phyloP scores from a whole-genome alignment of 2,888 invertebrate species.

The Chaetogeoica ovagalla region DNA sequence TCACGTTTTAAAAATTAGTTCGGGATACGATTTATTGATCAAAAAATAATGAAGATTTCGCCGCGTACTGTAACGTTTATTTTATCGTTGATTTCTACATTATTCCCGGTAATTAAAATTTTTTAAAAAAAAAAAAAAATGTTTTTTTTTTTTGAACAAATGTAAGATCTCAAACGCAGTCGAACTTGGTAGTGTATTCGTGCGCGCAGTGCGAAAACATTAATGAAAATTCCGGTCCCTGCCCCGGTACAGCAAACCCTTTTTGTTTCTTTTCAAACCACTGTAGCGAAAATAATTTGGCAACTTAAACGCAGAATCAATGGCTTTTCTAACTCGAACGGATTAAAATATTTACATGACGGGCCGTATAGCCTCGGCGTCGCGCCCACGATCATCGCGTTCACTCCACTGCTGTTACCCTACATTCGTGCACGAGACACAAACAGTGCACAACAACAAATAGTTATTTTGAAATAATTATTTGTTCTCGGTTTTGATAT shows the following conservation, averaged over 20 bases:
- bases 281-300: constrained; percentile 12
- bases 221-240: too few relatives aligned
- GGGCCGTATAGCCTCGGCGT: neutral
- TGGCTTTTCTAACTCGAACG: neutral
- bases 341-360: constrained; percentile 27
- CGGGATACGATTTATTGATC: too few relatives aligned
- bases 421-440: neutral
- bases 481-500: constrained; percentile 14
- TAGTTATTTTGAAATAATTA: constrained; percentile 23
- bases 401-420: neutral
- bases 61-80: too few relatives aligned
- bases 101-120: too few relatives aligned
- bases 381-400: neutral
- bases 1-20: too few relatives aligned
- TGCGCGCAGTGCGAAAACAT: too few relatives aligned
- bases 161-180: too few relatives aligned
- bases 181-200: neutral
- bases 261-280: neutral
- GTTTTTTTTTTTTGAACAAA: too few relatives aligned
- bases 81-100: too few relatives aligned
- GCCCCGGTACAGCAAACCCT: neutral
- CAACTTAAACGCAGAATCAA: constrained; percentile 3
- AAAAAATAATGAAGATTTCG: too few relatives aligned
- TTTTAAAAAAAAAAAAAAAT: too few relatives aligned
- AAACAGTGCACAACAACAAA: neutral